These are phyloP conservation scores for Paedocypris sp. DNA, from an alignment of 2,113 vertebrate genomes.

Conservation along the genomic window DNA sequence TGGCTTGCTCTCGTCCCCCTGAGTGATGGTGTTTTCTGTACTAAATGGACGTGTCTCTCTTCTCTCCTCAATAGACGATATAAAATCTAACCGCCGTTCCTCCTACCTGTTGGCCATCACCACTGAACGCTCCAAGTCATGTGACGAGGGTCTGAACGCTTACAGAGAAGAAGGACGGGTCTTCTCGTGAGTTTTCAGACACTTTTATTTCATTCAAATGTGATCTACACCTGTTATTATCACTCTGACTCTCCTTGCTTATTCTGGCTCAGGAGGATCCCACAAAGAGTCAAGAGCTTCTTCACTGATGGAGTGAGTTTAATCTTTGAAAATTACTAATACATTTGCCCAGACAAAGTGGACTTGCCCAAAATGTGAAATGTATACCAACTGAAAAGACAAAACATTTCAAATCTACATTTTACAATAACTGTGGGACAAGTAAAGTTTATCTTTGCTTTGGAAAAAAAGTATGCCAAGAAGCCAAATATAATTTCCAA, in stretches of 20 bases:
- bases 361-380: too few relatives aligned
- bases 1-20: constrained; percentile 19
- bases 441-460: too few relatives aligned
- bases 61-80: constrained; percentile 66
- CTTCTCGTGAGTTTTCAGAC: constrained; percentile 55
- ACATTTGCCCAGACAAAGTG: too few relatives aligned
- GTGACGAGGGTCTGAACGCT: constrained; percentile 86
- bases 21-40: neutral
- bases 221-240: neutral
- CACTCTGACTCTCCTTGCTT: neutral
- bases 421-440: too few relatives aligned
- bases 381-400: too few relatives aligned
- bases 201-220: neutral
- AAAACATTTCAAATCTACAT: too few relatives aligned
- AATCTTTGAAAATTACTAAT: neutral
- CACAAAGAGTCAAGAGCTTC: constrained; percentile 89
- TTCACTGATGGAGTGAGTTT: constrained; percentile 87
- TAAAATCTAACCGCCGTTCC: constrained; percentile 88
- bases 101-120: constrained; percentile 95
- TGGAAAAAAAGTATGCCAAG: neutral
- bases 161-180: constrained; percentile 81
- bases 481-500: too few relatives aligned
- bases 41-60: constrained; percentile 15
- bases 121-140: constrained; percentile 93
- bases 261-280: constrained; percentile 68